Evolutionary conservation across 2,797 vertebrate genomes (phyloP), one percentile per base, ranked within the genome.

Genomic region (Pterois miles): DNA sequence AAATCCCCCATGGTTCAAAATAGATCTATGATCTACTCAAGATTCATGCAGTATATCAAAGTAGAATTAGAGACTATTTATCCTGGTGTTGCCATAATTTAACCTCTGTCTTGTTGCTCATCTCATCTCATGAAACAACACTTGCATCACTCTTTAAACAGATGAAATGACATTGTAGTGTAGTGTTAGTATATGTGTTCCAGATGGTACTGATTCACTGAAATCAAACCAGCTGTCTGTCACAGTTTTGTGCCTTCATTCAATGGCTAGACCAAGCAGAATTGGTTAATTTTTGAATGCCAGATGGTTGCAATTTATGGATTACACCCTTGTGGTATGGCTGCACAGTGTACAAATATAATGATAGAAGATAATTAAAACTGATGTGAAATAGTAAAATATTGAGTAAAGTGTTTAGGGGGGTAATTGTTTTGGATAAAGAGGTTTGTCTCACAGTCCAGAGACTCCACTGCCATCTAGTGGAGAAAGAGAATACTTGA

Each of bases 381-480:
- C 29, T 1, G 18, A 23, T 69, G 8, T 20, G 5, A 50, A 46
- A 70, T 2, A 5, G 10, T 46, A 10, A 46, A 77, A 66, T 46
- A 13, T 3, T 71, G 8, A 43, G 2, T 29, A 25, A 72, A 3
- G n/a, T n/a, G n/a, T n/a, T n/a, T n/a, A n/a, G n/a, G n/a, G n/a
- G n/a, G n/a, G n/a, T n/a, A n/a, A n/a, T n/a, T n/a, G 18, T 4
- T 56, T 54, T 71, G 53, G 18, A 1, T 8, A 18, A 27, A 8
- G 2, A 3, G 2, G 13, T 8, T 43, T 40, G 22, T 52, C 8
- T 69, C 48, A 13, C 25, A 70, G 20, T 11, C 6, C 29, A 46
- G 2, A 54, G 20, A 27, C 40, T 0, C 8, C 33, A 38, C 74
- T 82, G 88, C 68, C 91, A 91, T 83, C 91, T 85, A 59, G 80